Evolutionary conservation across 2,888 invertebrate genomes (phyloP).

Genomic region (Hydroisotoma schaefferi): DNA sequence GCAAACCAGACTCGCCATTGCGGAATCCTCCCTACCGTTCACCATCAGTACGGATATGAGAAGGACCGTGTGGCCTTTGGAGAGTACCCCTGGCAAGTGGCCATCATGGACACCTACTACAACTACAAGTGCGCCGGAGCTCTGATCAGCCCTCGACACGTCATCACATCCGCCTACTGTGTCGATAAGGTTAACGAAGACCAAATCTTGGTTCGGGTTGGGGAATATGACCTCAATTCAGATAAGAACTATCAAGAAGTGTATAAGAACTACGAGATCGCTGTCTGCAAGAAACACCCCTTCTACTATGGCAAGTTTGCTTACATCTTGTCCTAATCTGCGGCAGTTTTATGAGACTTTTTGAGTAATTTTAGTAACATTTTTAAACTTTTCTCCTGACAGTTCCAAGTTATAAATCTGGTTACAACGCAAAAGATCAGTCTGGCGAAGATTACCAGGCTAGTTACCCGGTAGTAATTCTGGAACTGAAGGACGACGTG

Average conservation of each 20-base stretch:
- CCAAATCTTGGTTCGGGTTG: slow-evolving; percentile 41
- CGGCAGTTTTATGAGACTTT: background rate
- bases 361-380: background rate
- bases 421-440: slow-evolving; percentile 4
- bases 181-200: slow-evolving; percentile 34
- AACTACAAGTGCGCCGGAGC: slow-evolving; percentile 44
- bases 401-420: slow-evolving; percentile 36
- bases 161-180: slow-evolving; percentile 45
- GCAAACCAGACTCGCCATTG: slow-evolving; percentile 42
- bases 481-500: slow-evolving; percentile 44
- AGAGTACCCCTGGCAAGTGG: slow-evolving; percentile 47
- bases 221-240: slow-evolving; percentile 43
- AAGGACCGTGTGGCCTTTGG: slow-evolving; percentile 43
- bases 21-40: slow-evolving; percentile 46
- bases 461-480: slow-evolving; percentile 44
- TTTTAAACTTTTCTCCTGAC: slow-evolving; percentile 9
- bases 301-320: slow-evolving; percentile 40
- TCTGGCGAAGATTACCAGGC: slow-evolving; percentile 30
- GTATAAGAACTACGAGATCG: slow-evolving; percentile 44
- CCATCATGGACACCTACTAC: slow-evolving; percentile 44
- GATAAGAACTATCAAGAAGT: slow-evolving; percentile 47
- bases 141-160: slow-evolving; percentile 44
- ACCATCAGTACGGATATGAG: slow-evolving; percentile 41
- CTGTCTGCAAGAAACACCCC: slow-evolving; percentile 47
- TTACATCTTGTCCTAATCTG: background rate